Evolutionary conservation across 2,888 invertebrate species (phyloP).

Genomic region (Drosophila diplacantha): DNA sequence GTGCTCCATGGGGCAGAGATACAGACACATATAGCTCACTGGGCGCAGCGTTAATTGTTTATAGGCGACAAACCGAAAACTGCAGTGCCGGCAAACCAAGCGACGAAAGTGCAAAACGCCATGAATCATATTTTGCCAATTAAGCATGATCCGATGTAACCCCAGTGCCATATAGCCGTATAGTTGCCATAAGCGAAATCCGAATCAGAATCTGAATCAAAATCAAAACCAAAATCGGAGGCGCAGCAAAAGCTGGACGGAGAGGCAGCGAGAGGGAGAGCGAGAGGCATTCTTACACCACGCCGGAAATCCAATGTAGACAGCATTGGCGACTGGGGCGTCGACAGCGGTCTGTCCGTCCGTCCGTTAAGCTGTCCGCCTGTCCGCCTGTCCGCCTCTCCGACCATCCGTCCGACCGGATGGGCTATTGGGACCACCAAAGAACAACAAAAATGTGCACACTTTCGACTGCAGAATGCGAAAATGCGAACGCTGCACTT

Average conservation of each 20-base stretch:
- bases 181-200: slow-evolving; percentile 48
- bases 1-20: slow-evolving; percentile 16
- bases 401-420: slow-evolving; percentile 51
- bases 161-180: slow-evolving; percentile 25
- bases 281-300: slow-evolving; percentile 65
- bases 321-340: slow-evolving; percentile 70
- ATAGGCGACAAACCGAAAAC: slow-evolving; percentile 34
- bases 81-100: slow-evolving; percentile 40
- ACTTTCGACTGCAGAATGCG: slow-evolving; percentile 40
- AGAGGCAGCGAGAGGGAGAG: slow-evolving; percentile 43
- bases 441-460: slow-evolving; percentile 58
- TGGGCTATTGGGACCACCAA: slow-evolving; percentile 72
- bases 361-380: slow-evolving; percentile 10
- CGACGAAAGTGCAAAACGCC: slow-evolving; percentile 66
- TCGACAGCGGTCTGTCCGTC: slow-evolving; percentile 47
- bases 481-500: slow-evolving; percentile 63
- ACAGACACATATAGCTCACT: slow-evolving; percentile 13
- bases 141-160: slow-evolving; percentile 70
- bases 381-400: slow-evolving; percentile 11
- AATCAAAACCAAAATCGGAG: slow-evolving; percentile 30
- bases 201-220: slow-evolving; percentile 1
- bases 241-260: slow-evolving; percentile 43
- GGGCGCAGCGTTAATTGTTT: slow-evolving; percentile 33
- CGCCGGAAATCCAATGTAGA: slow-evolving; percentile 71
- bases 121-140: slow-evolving; percentile 72